phyloP scores from a whole-genome alignment of 2,888 invertebrate species.

The Hyles lineata region DNA sequence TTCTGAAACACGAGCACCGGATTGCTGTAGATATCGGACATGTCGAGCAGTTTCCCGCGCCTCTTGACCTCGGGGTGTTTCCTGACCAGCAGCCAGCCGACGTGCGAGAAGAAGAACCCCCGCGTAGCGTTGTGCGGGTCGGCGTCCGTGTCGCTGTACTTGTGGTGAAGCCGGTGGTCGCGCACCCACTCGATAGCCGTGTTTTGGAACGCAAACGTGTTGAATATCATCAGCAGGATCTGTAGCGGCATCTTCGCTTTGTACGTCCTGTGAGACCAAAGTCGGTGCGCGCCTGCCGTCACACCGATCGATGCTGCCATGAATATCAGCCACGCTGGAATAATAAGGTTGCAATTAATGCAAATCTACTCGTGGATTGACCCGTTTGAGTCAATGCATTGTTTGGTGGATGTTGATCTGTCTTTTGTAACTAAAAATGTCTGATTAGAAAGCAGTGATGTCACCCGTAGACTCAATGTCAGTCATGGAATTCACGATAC shows the following conservation, averaged over 20 bases:
- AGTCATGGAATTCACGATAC: no score
- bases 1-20: conserved; percentile 88
- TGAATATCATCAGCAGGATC: conserved; percentile 47
- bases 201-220: conserved; percentile 66
- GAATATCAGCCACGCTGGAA: conserved; percentile 40
- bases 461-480: no score
- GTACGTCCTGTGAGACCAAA: conserved; percentile 52
- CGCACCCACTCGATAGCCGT: conserved; percentile 58
- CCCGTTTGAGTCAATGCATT: no score
- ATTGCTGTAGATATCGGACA: conserved; percentile 88
- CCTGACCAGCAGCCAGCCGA: conserved; percentile 90
- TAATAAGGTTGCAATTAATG: not conserved
- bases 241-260: conserved; percentile 49
- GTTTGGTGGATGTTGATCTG: no score
- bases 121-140: conserved; percentile 88
- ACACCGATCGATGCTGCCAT: conserved; percentile 42
- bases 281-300: conserved; percentile 51
- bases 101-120: conserved; percentile 93
- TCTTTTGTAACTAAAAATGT: no score
- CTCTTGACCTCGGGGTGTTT: conserved; percentile 90
- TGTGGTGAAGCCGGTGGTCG: conserved; percentile 44
- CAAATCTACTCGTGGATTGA: no score
- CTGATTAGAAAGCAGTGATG: no score
- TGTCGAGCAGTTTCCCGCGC: conserved; percentile 88
- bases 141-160: conserved; percentile 44